Percentiles rank a stretch among this genome's conserved stretches.
These are phyloP conservation scores for Unio pictorum DNA, from an alignment of 2,888 invertebrate genomes.

Conservation along the genomic window DNA sequence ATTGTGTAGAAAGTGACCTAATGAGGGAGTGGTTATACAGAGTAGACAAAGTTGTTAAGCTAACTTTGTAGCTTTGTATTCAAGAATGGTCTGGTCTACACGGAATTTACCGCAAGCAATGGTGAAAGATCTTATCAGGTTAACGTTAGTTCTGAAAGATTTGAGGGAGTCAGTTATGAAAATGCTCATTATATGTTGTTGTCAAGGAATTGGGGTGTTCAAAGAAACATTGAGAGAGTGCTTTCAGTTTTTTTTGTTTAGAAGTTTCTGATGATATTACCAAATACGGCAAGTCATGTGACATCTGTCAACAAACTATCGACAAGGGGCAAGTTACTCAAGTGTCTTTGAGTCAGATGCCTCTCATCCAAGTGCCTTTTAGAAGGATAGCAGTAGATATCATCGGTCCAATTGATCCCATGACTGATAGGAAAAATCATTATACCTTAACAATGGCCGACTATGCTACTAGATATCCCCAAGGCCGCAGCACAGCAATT, in stretches of 20 bases:
- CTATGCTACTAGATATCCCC: slow-evolving; percentile 27
- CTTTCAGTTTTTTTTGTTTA: slow-evolving; percentile 19
- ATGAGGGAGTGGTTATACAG: no score
- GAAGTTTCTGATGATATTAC: slow-evolving; percentile 12
- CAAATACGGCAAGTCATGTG: background rate
- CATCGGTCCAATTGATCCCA: slow-evolving; percentile 15
- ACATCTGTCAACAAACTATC: no score
- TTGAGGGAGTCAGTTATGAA: no score
- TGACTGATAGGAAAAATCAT: slow-evolving; percentile 5
- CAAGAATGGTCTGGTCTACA: no score
- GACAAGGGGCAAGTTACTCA: background rate
- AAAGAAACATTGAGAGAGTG: slow-evolving; percentile 18
- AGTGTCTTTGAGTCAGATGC: no score
- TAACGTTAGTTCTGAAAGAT: background rate
- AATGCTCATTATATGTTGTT: slow-evolving; percentile 19
- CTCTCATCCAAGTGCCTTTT: no score
- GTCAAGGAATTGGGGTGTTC: slow-evolving; percentile 22
- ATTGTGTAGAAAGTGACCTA: no score
- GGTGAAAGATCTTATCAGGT: background rate
- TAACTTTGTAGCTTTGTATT: no score
- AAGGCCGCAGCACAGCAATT: slow-evolving; percentile 21
- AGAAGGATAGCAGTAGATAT: slow-evolving; percentile 8
- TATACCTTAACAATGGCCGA: slow-evolving; percentile 6
- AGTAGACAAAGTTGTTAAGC: no score
- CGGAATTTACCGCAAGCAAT: no score